Evolutionary conservation across 2,888 invertebrate species (phyloP), one percentile per base, ranked within the genome.

Genomic region (Acleris cristana): DNA sequence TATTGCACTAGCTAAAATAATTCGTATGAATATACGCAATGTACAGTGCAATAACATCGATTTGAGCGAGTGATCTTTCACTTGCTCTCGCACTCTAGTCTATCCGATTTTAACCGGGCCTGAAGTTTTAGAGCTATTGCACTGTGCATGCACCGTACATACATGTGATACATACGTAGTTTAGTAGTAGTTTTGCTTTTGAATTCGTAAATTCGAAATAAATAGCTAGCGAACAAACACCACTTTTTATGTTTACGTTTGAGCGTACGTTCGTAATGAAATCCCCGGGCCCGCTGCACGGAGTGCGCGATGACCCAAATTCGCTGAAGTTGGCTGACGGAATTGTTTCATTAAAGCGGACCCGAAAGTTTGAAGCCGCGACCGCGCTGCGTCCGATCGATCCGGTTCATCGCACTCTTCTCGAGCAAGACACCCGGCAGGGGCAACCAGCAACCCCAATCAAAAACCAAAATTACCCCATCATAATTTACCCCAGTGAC

Each of bases 331-430:
- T 84, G 79, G 74, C 74, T 72, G 70, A 63, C 83, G 80, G 83
- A 85, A 88, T 88, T 87, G 88, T 88, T 90, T 89, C 88, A 88
- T 89, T 88, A 88, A 85, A 88, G 81, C 86, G 79, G 83, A 86
- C 88, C 87, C 87, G 81, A 89, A 89, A 89, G 86, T 89, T 89
- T 86, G 81, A 79, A 80, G 81, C 75, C 79, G 80, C 80, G 82
- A 79, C 83, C 79, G 77, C 76, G 74, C 80, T 75, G 81, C 79
- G 64, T 82, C 79, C 80, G 82, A 88, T 88, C 87, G 87, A 87
- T 86, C 79, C 80, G 79, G 88, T 87, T 87, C 88, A 87, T 89
- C 86, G 86, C 80, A 85, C 87, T 81, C 83, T 71, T 77, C 77
- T 74, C 75, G 81, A 77, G 82, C 76, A 79, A 81, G 76, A 76